Conservation (phyloP, 2,888 invertebrate species). For the Glaucopsyche alexis region DNA sequence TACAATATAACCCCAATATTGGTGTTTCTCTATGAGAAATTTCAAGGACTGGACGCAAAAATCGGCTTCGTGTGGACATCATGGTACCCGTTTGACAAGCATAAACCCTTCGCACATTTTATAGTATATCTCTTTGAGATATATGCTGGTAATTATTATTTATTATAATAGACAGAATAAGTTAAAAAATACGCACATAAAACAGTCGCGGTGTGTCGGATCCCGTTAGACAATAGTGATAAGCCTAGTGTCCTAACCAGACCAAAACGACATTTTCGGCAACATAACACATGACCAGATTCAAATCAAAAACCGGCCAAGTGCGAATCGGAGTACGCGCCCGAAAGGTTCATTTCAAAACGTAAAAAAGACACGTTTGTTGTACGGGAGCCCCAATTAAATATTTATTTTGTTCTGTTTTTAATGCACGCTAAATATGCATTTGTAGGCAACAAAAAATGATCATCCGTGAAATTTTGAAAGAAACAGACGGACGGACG, state of each 20-base stretch:
- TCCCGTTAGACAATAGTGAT: neutral
- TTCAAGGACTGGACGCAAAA: constrained; percentile 49
- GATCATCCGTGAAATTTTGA: neutral
- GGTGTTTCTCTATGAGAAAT: constrained; percentile 53
- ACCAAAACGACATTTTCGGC: constrained; percentile 4
- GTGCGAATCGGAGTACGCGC: too few species aligned
- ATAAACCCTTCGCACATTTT: constrained; percentile 56
- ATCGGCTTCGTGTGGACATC: constrained; percentile 69
- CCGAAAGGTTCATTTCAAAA: too few species aligned
- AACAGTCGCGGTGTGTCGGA: neutral
- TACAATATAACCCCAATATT: constrained; percentile 66
- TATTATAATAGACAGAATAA: too few species aligned
- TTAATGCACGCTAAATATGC: too few species aligned
- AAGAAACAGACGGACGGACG: neutral
- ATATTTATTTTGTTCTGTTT: too few species aligned
- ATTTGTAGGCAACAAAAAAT: neutral
- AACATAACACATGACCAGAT: neutral
- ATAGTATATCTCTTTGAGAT: constrained; percentile 68
- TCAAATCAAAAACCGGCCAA: neutral
- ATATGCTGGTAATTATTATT: constrained; percentile 55
- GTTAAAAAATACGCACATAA: neutral
- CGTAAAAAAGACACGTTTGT: too few species aligned
- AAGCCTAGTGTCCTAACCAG: neutral
- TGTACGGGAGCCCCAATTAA: too few species aligned
- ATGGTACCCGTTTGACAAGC: constrained; percentile 74